Percentiles rank a stretch among this genome's conserved stretches.
Evolutionary conservation across 2,797 vertebrate species (phyloP).

Genomic region (Alcedo atthis): DNA sequence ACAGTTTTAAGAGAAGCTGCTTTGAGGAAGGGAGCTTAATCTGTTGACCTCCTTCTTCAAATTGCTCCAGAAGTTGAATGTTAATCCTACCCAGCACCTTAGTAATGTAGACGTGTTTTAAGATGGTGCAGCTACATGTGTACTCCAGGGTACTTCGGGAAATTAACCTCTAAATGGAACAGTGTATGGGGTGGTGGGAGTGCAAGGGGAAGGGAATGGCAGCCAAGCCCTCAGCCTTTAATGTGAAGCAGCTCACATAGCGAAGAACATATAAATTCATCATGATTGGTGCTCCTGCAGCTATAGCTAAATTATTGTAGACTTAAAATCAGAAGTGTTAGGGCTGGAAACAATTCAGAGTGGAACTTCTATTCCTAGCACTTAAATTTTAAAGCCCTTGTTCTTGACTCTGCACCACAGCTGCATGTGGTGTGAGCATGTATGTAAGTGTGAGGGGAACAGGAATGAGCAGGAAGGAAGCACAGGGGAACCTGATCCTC

Average conservation of each 20-base stretch:
- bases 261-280: not conserved
- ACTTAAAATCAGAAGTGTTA: not conserved
- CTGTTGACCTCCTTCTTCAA: not conserved
- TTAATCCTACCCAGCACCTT: not conserved
- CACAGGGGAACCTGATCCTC: not conserved
- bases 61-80: not conserved
- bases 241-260: not conserved
- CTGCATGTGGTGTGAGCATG: not conserved
- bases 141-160: not conserved
- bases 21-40: not conserved
- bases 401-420: not conserved
- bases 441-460: not conserved
- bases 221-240: not conserved
- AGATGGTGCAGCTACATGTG: not conserved
- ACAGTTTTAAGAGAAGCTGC: not conserved
- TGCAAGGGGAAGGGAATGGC: not conserved
- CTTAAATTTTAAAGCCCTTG: not conserved
- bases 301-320: not conserved
- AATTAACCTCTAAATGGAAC: not conserved
- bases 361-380: not conserved
- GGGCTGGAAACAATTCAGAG: not conserved
- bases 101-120: not conserved
- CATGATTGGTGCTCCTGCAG: not conserved
- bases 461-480: slow-evolving; percentile 31
- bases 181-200: not conserved